Evolutionary conservation across 2,113 vertebrate species (phyloP).

Genomic region (Carlito syrichta): DNA sequence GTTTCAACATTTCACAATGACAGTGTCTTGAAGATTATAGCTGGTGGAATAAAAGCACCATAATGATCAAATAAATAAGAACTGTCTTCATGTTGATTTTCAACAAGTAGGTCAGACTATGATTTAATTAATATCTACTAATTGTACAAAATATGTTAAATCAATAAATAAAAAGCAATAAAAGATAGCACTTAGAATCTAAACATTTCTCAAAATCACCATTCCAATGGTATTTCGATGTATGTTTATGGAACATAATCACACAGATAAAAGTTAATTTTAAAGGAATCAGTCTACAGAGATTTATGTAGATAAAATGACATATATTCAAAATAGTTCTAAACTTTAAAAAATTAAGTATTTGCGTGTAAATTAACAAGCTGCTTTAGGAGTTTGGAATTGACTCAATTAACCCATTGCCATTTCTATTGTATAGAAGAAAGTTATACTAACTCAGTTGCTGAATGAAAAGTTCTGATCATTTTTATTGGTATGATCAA

Average conservation of each 20-base stretch:
- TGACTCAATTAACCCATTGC: neutral
- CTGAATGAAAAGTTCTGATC: neutral
- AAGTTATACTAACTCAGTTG: neutral
- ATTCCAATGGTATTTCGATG: too few species aligned
- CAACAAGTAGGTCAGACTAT: neutral
- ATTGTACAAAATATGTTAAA: neutral
- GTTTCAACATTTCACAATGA: neutral
- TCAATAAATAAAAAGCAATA: neutral
- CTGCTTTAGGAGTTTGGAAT: neutral
- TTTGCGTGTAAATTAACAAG: neutral
- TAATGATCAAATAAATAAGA: neutral
- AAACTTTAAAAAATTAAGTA: neutral
- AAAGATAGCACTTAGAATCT: neutral
- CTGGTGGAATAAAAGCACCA: neutral
- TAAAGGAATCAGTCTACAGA: neutral
- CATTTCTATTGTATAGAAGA: neutral
- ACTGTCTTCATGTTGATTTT: neutral
- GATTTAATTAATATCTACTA: neutral
- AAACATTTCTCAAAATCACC: neutral
- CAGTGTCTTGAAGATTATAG: neutral
- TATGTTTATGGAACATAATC: neutral
- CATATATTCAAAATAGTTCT: neutral
- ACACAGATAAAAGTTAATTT: neutral
- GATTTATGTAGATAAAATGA: neutral
- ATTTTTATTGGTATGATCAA: neutral